Percentiles rank a stretch among this genome's conserved stretches.
Conservation (phyloP, 2,888 invertebrate species). For the Megaustenia siamemsis region DNA sequence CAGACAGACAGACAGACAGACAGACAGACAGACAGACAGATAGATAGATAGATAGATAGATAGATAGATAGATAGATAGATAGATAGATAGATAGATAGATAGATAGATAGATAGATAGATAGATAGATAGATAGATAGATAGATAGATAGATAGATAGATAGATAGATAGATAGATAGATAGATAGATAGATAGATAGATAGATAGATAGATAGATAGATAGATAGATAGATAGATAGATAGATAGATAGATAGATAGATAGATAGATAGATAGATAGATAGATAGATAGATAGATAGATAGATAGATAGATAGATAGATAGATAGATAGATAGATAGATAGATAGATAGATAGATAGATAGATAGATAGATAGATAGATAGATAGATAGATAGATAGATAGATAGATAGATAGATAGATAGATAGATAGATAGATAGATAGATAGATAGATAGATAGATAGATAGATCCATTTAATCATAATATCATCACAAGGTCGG, state of each 20-base stretch:
- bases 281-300: too few species aligned
- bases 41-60: not conserved
- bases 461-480: not conserved
- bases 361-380: not conserved
- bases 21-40: not conserved
- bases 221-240: not conserved
- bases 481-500: too few species aligned
- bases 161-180: too few species aligned
- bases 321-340: too few species aligned
- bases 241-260: not conserved
- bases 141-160: too few species aligned
- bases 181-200: not conserved
- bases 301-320: too few species aligned
- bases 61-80: not conserved
- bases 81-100: not conserved
- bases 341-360: not conserved
- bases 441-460: constrained; percentile 6
- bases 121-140: too few species aligned
- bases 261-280: too few species aligned
- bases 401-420: constrained; percentile 5
- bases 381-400: not conserved
- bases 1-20: not conserved
- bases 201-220: not conserved
- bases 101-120: too few species aligned
- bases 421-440: constrained; percentile 10